Percentiles rank a stretch among this genome's conserved stretches.
phyloP scores from a whole-genome alignment of 2,797 vertebrate genomes.

The Tachyglossus aculeatus region DNA sequence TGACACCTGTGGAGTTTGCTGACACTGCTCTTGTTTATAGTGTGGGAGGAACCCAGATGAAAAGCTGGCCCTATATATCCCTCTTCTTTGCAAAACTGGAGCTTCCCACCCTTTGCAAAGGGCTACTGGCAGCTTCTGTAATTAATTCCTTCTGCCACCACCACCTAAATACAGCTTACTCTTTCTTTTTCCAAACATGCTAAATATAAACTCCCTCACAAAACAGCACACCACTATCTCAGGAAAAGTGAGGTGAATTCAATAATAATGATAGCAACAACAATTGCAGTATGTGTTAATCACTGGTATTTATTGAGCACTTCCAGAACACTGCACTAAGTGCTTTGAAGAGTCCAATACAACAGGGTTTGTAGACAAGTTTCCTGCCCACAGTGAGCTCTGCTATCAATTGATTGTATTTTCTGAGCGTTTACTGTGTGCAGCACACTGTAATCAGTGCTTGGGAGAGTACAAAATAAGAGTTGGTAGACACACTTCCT shows the following conservation, averaged over 20 bases:
- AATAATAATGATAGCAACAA: too few species aligned
- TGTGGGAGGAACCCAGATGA: constrained; percentile 6
- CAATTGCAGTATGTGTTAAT: too few species aligned
- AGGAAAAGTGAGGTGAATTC: constrained; percentile 31
- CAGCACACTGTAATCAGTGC: too few species aligned
- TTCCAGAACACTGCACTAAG: too few species aligned
- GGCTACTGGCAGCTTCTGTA: constrained; percentile 4
- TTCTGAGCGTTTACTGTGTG: too few species aligned
- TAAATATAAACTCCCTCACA: constrained; percentile 48
- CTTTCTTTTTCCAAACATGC: constrained; percentile 31
- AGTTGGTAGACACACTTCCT: too few species aligned
- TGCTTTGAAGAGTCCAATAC: too few species aligned
- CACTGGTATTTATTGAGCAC: too few species aligned
- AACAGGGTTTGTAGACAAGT: too few species aligned
- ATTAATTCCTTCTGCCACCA: constrained; percentile 5
- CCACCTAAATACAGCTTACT: background rate
- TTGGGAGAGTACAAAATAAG: too few species aligned
- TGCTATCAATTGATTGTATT: too few species aligned
- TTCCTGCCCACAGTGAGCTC: too few species aligned
- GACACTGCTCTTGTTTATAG: background rate
- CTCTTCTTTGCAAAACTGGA: background rate
- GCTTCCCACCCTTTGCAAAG: constrained; percentile 8
- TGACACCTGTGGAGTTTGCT: constrained; percentile 33
- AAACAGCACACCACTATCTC: constrained; percentile 22
- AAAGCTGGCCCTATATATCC: background rate